These are phyloP conservation scores for Goniozus legneri DNA, from an alignment of 1,140 invertebrate genomes.

Conservation along the genomic window DNA sequence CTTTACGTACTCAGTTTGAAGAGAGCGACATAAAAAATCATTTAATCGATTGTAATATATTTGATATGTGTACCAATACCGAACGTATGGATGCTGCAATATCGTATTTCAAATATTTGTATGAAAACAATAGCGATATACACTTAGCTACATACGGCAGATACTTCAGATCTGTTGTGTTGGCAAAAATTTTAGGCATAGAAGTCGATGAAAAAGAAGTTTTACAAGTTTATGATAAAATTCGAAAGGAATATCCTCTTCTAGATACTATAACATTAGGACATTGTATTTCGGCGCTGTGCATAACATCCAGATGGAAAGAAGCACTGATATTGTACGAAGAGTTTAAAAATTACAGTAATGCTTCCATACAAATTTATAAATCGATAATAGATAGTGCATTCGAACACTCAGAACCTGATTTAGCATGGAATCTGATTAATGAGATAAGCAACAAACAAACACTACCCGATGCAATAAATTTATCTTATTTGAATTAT, in stretches of 20 bases:
- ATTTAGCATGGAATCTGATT: constrained; percentile 57
- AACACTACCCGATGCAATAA: neutral
- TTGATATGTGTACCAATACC: constrained; percentile 49
- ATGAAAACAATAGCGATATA: constrained; percentile 44
- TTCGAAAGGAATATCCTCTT: constrained; percentile 57
- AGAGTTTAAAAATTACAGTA: constrained; percentile 52
- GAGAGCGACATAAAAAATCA: constrained; percentile 37
- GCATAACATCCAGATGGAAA: constrained; percentile 61
- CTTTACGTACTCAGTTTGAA: constrained; percentile 2
- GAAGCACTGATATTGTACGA: constrained; percentile 60
- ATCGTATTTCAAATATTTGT: constrained; percentile 59
- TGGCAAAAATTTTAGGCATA: constrained; percentile 33
- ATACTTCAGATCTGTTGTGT: constrained; percentile 56
- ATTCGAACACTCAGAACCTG: constrained; percentile 56
- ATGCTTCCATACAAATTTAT: constrained; percentile 29
- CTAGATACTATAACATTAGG: constrained; percentile 60
- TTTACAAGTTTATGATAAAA: constrained; percentile 50
- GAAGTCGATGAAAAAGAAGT: constrained; percentile 57
- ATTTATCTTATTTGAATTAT: neutral
- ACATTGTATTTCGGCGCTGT: constrained; percentile 59
- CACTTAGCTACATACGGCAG: constrained; percentile 56
- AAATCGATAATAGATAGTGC: constrained; percentile 54
- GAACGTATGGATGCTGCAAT: constrained; percentile 53
- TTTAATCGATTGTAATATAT: constrained; percentile 57
- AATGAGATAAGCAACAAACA: constrained; percentile 31